Conservation (phyloP, 2,113 vertebrate genomes). For the Limnothrissa miodon region DNA sequence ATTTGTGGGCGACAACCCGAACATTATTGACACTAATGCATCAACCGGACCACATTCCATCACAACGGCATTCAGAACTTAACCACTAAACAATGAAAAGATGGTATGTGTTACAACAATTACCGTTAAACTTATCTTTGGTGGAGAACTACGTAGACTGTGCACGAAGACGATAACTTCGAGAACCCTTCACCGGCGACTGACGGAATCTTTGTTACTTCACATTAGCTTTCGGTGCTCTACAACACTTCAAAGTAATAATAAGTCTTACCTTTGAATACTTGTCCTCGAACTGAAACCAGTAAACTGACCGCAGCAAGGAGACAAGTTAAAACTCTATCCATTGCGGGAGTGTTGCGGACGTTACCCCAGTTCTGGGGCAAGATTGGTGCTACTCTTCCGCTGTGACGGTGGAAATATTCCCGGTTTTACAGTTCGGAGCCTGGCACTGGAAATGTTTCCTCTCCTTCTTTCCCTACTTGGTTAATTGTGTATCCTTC, state of each 20-base stretch:
- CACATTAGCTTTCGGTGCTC: neutral
- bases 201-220: slow-evolving; percentile 14
- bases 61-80: neutral
- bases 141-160: neutral
- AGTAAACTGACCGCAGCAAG: slow-evolving; percentile 46
- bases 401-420: slow-evolving; percentile 35
- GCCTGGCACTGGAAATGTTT: slow-evolving; percentile 27
- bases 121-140: neutral
- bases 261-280: slow-evolving; percentile 52
- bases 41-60: neutral
- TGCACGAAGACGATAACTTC: slow-evolving; percentile 9
- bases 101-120: neutral
- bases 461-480: slow-evolving; percentile 35
- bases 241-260: slow-evolving; percentile 16
- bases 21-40: neutral
- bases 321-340: slow-evolving; percentile 57
- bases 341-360: slow-evolving; percentile 51
- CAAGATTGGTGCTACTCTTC: slow-evolving; percentile 34
- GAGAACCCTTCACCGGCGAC: neutral
- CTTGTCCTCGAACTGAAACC: slow-evolving; percentile 50
- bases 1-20: neutral
- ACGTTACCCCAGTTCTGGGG: slow-evolving; percentile 47
- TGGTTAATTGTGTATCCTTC: slow-evolving; percentile 40
- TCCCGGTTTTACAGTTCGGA: slow-evolving; percentile 36
- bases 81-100: neutral